Percentiles rank a stretch among this genome's conserved stretches.
Conservation (phyloP, 2,113 vertebrate genomes). For the Pangasianodon hypophthalmus region DNA sequence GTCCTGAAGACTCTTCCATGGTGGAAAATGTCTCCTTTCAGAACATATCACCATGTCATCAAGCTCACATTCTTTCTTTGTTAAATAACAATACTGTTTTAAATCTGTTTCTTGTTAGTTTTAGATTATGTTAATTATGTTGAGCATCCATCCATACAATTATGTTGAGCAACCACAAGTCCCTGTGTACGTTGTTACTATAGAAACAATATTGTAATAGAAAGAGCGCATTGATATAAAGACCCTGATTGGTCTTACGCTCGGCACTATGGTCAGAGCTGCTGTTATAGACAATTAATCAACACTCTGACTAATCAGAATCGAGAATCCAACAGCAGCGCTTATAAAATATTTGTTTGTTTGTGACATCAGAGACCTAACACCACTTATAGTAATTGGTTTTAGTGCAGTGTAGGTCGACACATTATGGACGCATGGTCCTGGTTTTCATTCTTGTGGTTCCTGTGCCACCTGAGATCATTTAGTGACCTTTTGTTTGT, state of each 20-base stretch:
- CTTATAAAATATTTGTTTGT: slow-evolving; percentile 7
- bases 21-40: not conserved
- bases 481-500: slow-evolving; percentile 46
- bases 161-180: not conserved
- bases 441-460: not conserved
- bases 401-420: not conserved
- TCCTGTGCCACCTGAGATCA: slow-evolving; percentile 29
- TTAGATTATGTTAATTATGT: not conserved
- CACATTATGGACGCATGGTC: not conserved
- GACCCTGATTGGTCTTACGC: not conserved
- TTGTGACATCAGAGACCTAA: slow-evolving; percentile 2
- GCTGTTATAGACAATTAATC: not conserved
- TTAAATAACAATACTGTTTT: not conserved
- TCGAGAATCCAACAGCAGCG: not conserved
- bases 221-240: not conserved
- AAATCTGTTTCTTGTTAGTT: not conserved
- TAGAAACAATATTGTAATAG: not conserved
- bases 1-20: not conserved
- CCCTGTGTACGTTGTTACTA: not conserved
- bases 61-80: not conserved
- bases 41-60: not conserved
- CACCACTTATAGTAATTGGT: slow-evolving; percentile 16
- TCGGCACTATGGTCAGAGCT: not conserved
- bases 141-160: not conserved
- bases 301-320: not conserved